Evolutionary conservation across 2,888 invertebrate genomes (phyloP).

Genomic region (Limenitis camilla): DNA sequence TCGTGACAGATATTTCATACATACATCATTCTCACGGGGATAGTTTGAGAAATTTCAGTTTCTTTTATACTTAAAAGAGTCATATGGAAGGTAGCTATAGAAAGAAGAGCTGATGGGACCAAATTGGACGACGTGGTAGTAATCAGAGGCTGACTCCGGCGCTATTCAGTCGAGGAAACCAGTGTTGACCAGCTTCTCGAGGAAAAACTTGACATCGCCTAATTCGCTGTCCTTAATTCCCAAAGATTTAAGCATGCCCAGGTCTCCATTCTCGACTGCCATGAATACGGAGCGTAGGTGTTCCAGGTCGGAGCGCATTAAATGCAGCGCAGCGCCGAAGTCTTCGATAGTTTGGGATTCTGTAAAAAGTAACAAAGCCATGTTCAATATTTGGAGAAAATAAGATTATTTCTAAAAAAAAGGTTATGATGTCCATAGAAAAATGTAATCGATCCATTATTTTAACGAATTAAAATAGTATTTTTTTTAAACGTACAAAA

Average conservation of each 20-base stretch:
- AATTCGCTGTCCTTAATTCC: slow-evolving; percentile 96
- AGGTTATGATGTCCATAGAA: too few relatives aligned
- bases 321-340: slow-evolving; percentile 89
- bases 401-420: too few relatives aligned
- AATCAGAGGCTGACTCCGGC: slow-evolving; percentile 82
- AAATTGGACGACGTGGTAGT: slow-evolving; percentile 79
- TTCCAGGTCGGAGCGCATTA: slow-evolving; percentile 91
- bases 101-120: slow-evolving; percentile 82
- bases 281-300: slow-evolving; percentile 95
- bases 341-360: slow-evolving; percentile 97
- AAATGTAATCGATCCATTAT: too few relatives aligned
- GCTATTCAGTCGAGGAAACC: slow-evolving; percentile 94
- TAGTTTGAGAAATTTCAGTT: slow-evolving; percentile 40
- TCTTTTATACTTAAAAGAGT: slow-evolving; percentile 67
- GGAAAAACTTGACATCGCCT: slow-evolving; percentile 96
- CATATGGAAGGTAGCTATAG: slow-evolving; percentile 79
- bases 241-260: slow-evolving; percentile 93
- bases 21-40: slow-evolving; percentile 43
- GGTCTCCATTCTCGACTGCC: slow-evolving; percentile 95
- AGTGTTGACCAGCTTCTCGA: slow-evolving; percentile 95
- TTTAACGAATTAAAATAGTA: too few relatives aligned
- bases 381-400: too few relatives aligned
- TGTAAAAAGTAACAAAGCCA: slow-evolving; percentile 44
- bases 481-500: too few relatives aligned
- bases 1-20: slow-evolving; percentile 21